phyloP scores from a whole-genome alignment of 92 coral and sea anemone species.

The Plumapathes pennacea region DNA sequence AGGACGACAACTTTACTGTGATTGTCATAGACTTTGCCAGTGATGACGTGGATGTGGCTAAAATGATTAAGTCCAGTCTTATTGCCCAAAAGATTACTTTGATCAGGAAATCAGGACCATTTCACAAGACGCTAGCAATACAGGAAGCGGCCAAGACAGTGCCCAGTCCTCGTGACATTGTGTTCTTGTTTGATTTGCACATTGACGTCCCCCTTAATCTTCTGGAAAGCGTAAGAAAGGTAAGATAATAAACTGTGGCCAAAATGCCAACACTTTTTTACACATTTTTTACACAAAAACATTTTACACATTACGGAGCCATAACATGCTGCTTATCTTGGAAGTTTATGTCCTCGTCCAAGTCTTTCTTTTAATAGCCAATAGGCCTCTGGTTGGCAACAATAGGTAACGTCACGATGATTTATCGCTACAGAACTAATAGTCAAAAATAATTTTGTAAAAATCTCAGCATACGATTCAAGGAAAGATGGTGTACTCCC shows the following conservation, averaged over 20 bases:
- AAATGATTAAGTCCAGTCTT: slow-evolving; percentile 3
- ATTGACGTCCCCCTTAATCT: slow-evolving; percentile 53
- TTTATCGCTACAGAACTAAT: too few relatives aligned
- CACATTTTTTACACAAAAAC: too few relatives aligned
- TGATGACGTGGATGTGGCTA: slow-evolving; percentile 32
- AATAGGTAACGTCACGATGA: too few relatives aligned
- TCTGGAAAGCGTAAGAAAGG: slow-evolving; percentile 50
- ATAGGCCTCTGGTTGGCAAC: too few relatives aligned
- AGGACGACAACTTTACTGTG: slow-evolving; percentile 35
- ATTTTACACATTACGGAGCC: too few relatives aligned
- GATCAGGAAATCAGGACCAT: slow-evolving; percentile 47
- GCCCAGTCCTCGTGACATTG: slow-evolving; percentile 30
- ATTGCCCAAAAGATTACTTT: slow-evolving; percentile 10
- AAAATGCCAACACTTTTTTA: neutral
- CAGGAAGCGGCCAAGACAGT: slow-evolving; percentile 44
- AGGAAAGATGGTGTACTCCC: slow-evolving; percentile 33
- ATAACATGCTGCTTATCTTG: too few relatives aligned
- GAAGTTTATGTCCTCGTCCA: too few relatives aligned
- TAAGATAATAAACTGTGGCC: too few relatives aligned
- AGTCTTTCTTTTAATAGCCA: too few relatives aligned
- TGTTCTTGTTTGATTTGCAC: slow-evolving; percentile 50
- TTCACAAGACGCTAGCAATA: slow-evolving; percentile 50
- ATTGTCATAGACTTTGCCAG: slow-evolving; percentile 52
- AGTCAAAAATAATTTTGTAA: too few relatives aligned
- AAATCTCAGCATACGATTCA: slow-evolving; percentile 30